phyloP scores from a whole-genome alignment of 2,797 vertebrate genomes.

The Pristis pectinata region DNA sequence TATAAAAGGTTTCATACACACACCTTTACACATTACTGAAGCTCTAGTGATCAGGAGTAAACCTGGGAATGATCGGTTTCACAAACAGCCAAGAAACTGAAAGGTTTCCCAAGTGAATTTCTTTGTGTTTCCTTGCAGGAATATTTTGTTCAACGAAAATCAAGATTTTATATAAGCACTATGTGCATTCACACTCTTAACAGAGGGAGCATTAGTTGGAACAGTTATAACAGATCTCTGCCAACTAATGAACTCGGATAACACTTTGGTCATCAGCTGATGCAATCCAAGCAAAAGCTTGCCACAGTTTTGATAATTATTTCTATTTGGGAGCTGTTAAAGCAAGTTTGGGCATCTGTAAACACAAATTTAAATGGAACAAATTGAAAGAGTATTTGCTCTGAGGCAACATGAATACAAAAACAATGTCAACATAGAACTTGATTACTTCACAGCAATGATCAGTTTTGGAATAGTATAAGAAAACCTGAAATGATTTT shows the following conservation, averaged over 20 bases:
- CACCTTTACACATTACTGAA: background rate
- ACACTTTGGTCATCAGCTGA: background rate
- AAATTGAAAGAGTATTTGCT: background rate
- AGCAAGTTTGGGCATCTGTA: background rate
- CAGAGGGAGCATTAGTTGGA: background rate
- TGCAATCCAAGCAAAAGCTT: background rate
- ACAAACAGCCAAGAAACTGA: background rate
- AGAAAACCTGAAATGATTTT: too few relatives aligned
- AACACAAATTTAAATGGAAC: background rate
- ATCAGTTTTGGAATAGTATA: background rate
- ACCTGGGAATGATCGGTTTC: background rate
- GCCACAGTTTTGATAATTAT: background rate
- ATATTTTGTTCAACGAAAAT: background rate
- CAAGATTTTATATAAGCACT: background rate
- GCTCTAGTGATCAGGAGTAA: background rate
- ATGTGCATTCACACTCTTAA: background rate
- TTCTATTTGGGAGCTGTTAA: background rate
- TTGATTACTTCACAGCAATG: too few relatives aligned
- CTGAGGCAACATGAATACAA: background rate
- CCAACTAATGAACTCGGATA: background rate
- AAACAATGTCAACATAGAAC: background rate
- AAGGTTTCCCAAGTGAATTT: background rate
- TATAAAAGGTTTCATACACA: background rate
- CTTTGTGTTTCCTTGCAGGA: background rate
- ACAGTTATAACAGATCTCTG: background rate